These are phyloP conservation scores for Dreissena polymorpha DNA, from an alignment of 1,140 invertebrate genomes.

Conservation along the genomic window DNA sequence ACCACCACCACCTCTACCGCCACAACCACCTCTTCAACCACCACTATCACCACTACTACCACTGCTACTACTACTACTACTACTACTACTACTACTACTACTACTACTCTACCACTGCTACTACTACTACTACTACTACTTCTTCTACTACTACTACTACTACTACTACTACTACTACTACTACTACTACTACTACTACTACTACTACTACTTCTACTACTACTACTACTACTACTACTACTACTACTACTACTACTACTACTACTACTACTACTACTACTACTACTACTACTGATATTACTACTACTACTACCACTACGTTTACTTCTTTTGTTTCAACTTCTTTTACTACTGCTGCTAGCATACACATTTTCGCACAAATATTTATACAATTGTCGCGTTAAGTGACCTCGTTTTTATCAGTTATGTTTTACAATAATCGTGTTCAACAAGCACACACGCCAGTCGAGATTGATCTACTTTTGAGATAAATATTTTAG, in stretches of 20 bases:
- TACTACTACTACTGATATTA: not conserved
- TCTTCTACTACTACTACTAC: not conserved
- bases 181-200: too few relatives aligned
- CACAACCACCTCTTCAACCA: constrained; percentile 10
- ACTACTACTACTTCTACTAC: not conserved
- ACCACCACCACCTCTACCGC: not conserved
- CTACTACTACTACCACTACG: too few relatives aligned
- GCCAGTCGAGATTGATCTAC: too few relatives aligned
- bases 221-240: constrained; percentile 1
- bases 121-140: not conserved
- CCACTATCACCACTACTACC: constrained; percentile 53
- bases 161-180: too few relatives aligned
- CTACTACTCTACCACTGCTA: not conserved
- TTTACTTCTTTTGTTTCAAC: too few relatives aligned
- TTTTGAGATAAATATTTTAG: too few relatives aligned
- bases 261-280: constrained; percentile 11
- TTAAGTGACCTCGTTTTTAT: too few relatives aligned
- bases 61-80: constrained; percentile 50
- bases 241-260: constrained; percentile 17
- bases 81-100: constrained; percentile 43
- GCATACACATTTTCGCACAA: too few relatives aligned
- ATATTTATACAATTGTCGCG: too few relatives aligned
- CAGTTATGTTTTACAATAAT: too few relatives aligned
- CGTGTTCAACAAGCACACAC: too few relatives aligned
- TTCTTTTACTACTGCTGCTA: too few relatives aligned